Evolutionary conservation across 2,888 invertebrate genomes (phyloP), one percentile per base, ranked within the genome.

Genomic region (Salpingus planirostris): DNA sequence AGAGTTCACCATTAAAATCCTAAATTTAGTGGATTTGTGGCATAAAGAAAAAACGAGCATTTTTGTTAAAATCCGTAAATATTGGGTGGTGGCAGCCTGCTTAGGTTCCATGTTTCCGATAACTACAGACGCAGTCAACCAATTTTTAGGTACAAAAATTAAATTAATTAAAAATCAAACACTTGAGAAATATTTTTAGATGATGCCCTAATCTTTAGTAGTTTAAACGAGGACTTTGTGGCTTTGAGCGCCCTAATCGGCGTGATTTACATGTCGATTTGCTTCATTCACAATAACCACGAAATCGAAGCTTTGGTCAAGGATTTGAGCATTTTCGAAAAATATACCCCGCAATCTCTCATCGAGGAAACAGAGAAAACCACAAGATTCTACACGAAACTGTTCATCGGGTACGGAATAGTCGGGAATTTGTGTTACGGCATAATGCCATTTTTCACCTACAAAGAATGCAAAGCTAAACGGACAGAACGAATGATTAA

Each of bases 371-470:
- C 46, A 1, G 47, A 47, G 13, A 27, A 42, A 15, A 32, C 25
- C 2, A 33, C 33, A 1, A 33, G 29, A 24, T 42, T 44, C 10
- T 42, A 44, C 27, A 40, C 46, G 3, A 47, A 41, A 40, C 15
- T 38, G 1, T 47, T 47, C 31, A 35, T 44, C 11, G 14, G 36
- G 2, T 47, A 47, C 13, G 44, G 46, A 12, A 32, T 46, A 3
- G 24, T 43, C 11, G 54, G 52, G 2, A 45, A 48, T 23, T 15
- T 46, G 2, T 32, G 36, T 22, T 54, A 53, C 27, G 40, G 35
- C 5, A 14, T 38, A 3, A 32, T 46, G 21, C 54, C 54, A 2
- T 27, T 47, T 25, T 25, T 52, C 10, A 27, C 33, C 12, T 24
- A 32, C 2, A 11, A 35, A 11, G 23, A 41, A 6, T 54, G 54